These are phyloP conservation scores for Pseudochirops corinnae DNA, from an alignment of 2,797 vertebrate species.

Conservation along the genomic window DNA sequence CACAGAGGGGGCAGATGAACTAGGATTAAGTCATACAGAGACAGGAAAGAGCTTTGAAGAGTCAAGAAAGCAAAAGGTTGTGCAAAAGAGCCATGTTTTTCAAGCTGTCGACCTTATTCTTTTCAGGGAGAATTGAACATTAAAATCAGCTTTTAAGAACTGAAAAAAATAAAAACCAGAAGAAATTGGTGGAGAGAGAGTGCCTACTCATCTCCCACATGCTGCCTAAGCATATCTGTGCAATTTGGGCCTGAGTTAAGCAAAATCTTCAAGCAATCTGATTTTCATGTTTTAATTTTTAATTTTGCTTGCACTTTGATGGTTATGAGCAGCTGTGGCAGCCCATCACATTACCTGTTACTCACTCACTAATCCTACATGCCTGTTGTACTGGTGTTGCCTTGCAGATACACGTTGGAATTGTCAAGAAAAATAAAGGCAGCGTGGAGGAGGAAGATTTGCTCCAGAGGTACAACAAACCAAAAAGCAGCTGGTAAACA, in stretches of 20 bases:
- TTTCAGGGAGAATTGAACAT: background rate
- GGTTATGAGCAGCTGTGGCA: conserved; percentile 1
- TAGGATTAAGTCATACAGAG: background rate
- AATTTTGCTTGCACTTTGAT: conserved; percentile 63
- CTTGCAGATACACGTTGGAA: background rate
- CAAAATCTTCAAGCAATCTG: conserved; percentile 52
- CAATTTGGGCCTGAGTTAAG: conserved; percentile 52
- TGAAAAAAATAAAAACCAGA: conserved; percentile 48
- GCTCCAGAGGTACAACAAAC: rapidly evolving
- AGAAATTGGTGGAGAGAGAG: conserved; percentile 29
- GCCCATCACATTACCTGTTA: rapidly evolving
- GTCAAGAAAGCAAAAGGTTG: rapidly evolving
- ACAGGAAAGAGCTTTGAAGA: background rate
- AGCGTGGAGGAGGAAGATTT: background rate
- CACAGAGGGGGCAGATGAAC: background rate
- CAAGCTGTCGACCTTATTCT: conserved; percentile 54
- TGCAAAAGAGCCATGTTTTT: background rate
- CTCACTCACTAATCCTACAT: background rate
- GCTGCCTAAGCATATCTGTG: conserved; percentile 69
- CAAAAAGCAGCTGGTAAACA: background rate
- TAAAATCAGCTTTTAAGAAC: background rate
- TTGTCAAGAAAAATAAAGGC: conserved; percentile 1
- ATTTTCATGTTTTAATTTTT: conserved; percentile 37
- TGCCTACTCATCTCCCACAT: conserved; percentile 57
- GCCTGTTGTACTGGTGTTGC: background rate